Evolutionary conservation across 2,113 vertebrate species (phyloP).

Genomic region (Paramormyrops kingsleyae): DNA sequence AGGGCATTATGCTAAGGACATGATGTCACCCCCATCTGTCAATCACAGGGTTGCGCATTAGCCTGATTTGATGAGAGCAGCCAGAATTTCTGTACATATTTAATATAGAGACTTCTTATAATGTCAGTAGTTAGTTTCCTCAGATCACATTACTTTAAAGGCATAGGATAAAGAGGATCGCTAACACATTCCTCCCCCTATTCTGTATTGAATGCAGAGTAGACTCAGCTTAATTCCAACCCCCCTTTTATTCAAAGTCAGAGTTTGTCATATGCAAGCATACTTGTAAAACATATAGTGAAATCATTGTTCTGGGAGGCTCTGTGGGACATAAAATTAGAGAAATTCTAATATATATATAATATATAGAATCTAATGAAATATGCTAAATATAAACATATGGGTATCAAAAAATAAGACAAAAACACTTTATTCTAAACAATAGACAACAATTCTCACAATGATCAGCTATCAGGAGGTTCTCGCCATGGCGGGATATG

Average conservation of each 20-base stretch:
- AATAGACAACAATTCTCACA: neutral
- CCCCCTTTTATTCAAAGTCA: neutral
- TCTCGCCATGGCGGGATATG: neutral
- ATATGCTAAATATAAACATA: neutral
- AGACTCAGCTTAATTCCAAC: neutral
- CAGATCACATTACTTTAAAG: constrained; percentile 19
- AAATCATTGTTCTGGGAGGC: neutral
- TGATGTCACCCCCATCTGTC: constrained; percentile 34
- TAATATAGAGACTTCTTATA: constrained; percentile 23
- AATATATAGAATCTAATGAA: neutral
- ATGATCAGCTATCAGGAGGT: neutral
- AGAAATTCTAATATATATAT: neutral
- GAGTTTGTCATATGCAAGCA: neutral
- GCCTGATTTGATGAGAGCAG: constrained; percentile 32
- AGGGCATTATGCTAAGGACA: constrained; percentile 22
- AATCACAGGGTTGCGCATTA: constrained; percentile 34
- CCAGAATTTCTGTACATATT: constrained; percentile 32
- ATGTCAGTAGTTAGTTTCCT: constrained; percentile 14
- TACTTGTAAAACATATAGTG: neutral
- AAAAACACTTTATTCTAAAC: neutral
- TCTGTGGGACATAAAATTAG: neutral
- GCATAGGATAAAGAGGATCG: neutral
- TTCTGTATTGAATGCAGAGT: neutral
- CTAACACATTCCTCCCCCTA: neutral
- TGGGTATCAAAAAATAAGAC: neutral